Conservation (phyloP, 2,888 invertebrate species). For the Liopterus haemorrhoidalis region DNA sequence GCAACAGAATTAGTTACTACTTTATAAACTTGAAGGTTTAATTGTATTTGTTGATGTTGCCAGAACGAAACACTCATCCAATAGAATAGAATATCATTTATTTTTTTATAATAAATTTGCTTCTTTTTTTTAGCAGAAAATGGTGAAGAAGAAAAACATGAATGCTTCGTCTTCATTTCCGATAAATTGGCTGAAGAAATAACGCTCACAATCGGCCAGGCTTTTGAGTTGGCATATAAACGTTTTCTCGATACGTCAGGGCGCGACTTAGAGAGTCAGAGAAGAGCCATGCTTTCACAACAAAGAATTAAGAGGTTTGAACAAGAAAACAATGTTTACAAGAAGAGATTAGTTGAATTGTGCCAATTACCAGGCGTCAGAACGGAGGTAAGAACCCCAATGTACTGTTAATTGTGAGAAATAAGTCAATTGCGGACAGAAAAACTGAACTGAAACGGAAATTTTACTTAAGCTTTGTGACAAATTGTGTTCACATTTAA, state of each 20-base stretch:
- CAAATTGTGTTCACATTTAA: too few species aligned
- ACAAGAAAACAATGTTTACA: slow-evolving; percentile 76
- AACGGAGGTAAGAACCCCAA: too few species aligned
- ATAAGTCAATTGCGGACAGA: too few species aligned
- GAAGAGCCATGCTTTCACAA: slow-evolving; percentile 69
- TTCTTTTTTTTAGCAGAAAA: slow-evolving; percentile 39
- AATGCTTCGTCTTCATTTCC: slow-evolving; percentile 95
- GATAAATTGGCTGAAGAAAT: slow-evolving; percentile 97
- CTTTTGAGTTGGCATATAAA: slow-evolving; percentile 95
- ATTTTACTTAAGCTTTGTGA: too few species aligned
- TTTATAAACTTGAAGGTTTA: too few species aligned
- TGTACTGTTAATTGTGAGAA: too few species aligned
- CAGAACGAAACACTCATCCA: too few species aligned
- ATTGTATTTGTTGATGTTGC: too few species aligned
- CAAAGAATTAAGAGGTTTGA: slow-evolving; percentile 84
- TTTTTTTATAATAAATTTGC: slow-evolving; percentile 3
- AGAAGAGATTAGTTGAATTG: slow-evolving; percentile 70
- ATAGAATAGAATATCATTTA: not conserved
- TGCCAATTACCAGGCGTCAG: slow-evolving; percentile 49
- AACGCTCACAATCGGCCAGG: slow-evolving; percentile 95
- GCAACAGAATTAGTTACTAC: too few species aligned
- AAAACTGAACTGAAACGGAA: too few species aligned
- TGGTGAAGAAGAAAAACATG: slow-evolving; percentile 70
- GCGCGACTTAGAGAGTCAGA: slow-evolving; percentile 79
- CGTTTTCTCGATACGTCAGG: slow-evolving; percentile 89